Evolutionary conservation across 2,888 invertebrate genomes (phyloP), one percentile per base, ranked within the genome.

Genomic region (Salpingus planirostris): DNA sequence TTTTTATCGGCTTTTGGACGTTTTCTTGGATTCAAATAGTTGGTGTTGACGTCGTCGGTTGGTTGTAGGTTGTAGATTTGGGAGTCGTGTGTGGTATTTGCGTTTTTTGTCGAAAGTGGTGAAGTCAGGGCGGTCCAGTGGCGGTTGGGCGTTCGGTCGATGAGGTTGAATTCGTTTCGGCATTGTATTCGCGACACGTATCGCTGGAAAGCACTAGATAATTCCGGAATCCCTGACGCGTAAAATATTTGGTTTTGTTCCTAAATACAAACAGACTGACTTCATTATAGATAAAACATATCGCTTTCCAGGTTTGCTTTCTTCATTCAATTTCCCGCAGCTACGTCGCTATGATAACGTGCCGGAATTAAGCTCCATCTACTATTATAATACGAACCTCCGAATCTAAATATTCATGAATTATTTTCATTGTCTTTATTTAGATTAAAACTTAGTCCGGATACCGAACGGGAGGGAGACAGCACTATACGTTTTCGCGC

Each of bases 171-270:
- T 31, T 38, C 31, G 28, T 38, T 33, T 23, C 15, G 13, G 15
- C 8, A 21, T 33, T 43, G 34, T 42, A 43, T 47, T 45, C 47
- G 21, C 31, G 36, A 42, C 46, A 46, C 46, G 46, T 42, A 37
- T 39, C 37, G 36, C 36, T 36, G 31, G 37, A 38, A 43, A 45
- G 42, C 45, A 42, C 28, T 39, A 43, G 40, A 46, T 48, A 42
- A 48, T 42, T 40, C 41, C 34, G 26, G 40, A 42, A 46, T 44
- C 43, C 44, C 44, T 36, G 45, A 46, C 43, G 44, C 43, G 44
- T 48, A 38, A 43, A 47, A 44, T 45, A 43, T 45, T 45, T 34
- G 38, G 40, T 42, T 45, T 43, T 43, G 40, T 43, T 42, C 38
- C 29, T 29, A 37, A 46, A 40, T 35, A 40, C 43, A 42, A 36